Conservation (phyloP, 2,797 vertebrate genomes). For the Catharus ustulatus region DNA sequence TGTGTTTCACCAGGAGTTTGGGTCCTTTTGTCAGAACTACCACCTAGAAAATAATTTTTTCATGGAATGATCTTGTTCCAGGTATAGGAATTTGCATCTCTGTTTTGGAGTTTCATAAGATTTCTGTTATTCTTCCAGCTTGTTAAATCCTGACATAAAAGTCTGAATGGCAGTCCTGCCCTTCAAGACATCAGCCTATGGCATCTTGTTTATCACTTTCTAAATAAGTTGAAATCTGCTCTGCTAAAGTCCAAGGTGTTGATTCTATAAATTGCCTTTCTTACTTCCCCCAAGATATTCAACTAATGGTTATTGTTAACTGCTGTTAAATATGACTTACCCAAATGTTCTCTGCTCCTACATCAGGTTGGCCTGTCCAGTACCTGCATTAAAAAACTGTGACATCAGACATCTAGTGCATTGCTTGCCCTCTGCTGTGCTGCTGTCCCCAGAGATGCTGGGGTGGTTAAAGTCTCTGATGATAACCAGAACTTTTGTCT, state of each 20-base stretch:
- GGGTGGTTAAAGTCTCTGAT: neutral
- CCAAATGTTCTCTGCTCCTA: neutral
- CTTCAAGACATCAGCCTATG: neutral
- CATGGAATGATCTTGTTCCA: neutral
- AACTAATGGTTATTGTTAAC: neutral
- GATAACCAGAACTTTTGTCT: neutral
- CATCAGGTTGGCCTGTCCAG: neutral
- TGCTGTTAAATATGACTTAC: neutral
- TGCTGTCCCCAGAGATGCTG: neutral
- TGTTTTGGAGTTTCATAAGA: neutral
- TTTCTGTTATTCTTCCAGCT: neutral
- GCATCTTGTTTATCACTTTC: neutral
- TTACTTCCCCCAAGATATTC: neutral
- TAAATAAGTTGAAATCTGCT: neutral
- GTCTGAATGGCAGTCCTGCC: neutral
- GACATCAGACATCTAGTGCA: neutral
- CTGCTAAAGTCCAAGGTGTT: neutral
- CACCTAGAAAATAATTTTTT: neutral
- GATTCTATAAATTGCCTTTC: neutral
- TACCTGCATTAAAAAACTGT: neutral
- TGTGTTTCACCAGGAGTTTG: neutral
- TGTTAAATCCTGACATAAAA: neutral
- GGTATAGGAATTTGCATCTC: neutral
- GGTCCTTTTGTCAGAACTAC: neutral
- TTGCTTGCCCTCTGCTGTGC: neutral